Evolutionary conservation across 2,797 vertebrate species (phyloP), one percentile per base, ranked within the genome.

Genomic region (Hemibagrus guttatus): DNA sequence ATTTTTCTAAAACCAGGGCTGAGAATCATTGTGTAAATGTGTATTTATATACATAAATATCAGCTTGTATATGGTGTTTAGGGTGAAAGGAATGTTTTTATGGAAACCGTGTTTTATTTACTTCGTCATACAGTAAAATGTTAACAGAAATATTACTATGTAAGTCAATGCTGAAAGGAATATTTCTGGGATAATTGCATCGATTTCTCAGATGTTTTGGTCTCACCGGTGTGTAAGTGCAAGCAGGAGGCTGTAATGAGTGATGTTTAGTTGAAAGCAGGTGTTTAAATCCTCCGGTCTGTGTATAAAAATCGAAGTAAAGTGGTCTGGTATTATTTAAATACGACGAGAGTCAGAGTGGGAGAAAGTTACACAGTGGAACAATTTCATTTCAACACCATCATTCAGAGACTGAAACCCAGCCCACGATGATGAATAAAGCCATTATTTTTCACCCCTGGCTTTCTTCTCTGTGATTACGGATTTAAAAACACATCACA

Each of bases 381-480:
- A 54, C 28, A 23, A 39, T 16, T 8, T 80, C 56, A 14, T n/a
- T n/a, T n/a, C n/a, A 21, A 23, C 16, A 6, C 28, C n/a, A 9
- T 35, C n/a, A 54, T 46, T 35, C 2, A 0, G 49, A 66, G 19
- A 64, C 7, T 49, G 14, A 39, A 54, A 81, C 8, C 26, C 16
- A 16, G 35, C 26, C 5, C 39, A 17, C 21, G 3, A 35, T 5
- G 66, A 54, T 14, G 56, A 35, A 79, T 63, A 84, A 80, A 21
- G 23, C 5, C 0, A 31, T 19, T 63, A 46, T 63, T 46, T 61
- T 81, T 63, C 78, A 28, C 79, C 79, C 26, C 26, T 28, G 64
- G 85, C 85, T 88, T 56, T 81, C 84, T 72, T 68, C 69, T 52
- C 52, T 85, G 79, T 84, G 69, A 90, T 91, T 86, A 90, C 84